phyloP scores from a whole-genome alignment of 2,888 invertebrate species.

The Leptinotarsa rubiginosa region DNA sequence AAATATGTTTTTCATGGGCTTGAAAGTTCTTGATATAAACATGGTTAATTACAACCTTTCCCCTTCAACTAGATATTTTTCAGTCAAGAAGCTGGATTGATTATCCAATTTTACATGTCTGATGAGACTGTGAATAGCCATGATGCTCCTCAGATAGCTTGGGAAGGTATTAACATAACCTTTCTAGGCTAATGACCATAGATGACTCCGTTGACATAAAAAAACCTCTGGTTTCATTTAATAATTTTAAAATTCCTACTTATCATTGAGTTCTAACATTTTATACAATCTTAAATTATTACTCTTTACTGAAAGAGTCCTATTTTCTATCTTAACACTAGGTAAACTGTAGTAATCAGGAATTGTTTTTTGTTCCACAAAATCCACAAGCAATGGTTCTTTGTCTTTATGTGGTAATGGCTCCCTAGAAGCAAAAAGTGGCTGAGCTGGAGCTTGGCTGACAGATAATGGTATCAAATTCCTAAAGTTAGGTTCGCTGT shows the following conservation, averaged over 20 bases:
- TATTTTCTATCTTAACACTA: slow-evolving; percentile 40
- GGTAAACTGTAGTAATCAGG: slow-evolving; percentile 45
- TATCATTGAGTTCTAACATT: slow-evolving; percentile 36
- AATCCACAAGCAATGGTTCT: slow-evolving; percentile 52
- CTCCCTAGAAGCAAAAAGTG: slow-evolving; percentile 39
- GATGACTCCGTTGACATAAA: too few relatives aligned
- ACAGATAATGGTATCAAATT: slow-evolving; percentile 54
- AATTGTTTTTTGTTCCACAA: slow-evolving; percentile 40
- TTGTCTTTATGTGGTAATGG: slow-evolving; percentile 51
- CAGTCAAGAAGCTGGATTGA: too few relatives aligned
- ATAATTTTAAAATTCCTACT: background rate
- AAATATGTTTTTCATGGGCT: too few relatives aligned
- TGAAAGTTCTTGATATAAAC: too few relatives aligned
- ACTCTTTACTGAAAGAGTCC: slow-evolving; percentile 26
- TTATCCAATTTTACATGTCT: too few relatives aligned
- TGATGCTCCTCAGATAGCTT: too few relatives aligned
- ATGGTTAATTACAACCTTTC: too few relatives aligned
- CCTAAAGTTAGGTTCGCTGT: slow-evolving; percentile 53
- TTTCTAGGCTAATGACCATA: too few relatives aligned
- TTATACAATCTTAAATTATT: slow-evolving; percentile 47
- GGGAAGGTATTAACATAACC: too few relatives aligned
- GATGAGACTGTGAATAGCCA: too few relatives aligned
- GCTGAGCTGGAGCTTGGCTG: slow-evolving; percentile 39
- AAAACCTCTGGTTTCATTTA: too few relatives aligned
- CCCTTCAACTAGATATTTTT: too few relatives aligned